Percentiles rank a stretch among this genome's conserved stretches.
phyloP scores from a whole-genome alignment of 1,140 invertebrate species.

The Vollenhovia emeryi region DNA sequence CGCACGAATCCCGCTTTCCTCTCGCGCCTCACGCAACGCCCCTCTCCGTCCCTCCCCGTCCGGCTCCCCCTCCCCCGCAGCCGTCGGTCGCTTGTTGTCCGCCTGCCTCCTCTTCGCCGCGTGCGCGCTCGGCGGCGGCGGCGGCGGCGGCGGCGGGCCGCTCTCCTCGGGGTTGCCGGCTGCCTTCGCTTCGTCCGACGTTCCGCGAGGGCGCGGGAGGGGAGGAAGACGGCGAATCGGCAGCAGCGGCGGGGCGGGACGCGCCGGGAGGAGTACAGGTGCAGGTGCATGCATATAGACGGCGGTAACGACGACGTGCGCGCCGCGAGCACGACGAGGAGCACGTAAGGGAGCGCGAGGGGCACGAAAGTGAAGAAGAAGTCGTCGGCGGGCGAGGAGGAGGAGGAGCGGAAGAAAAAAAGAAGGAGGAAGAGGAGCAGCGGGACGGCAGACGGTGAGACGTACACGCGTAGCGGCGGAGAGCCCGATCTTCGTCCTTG shows the following conservation, averaged over 20 bases:
- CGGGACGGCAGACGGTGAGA: neutral
- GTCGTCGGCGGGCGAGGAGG: too few species aligned
- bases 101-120: constrained; percentile 54
- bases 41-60: neutral
- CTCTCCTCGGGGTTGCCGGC: constrained; percentile 31
- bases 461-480: constrained; percentile 31
- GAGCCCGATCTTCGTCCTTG: too few species aligned
- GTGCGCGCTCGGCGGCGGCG: too few species aligned
- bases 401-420: constrained; percentile 10
- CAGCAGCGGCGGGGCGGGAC: constrained; percentile 1
- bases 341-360: constrained; percentile 14
- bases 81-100: constrained; percentile 1
- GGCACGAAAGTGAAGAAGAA: neutral
- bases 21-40: neutral
- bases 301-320: constrained; percentile 17
- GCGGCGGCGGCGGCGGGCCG: too few species aligned
- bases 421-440: constrained; percentile 2
- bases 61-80: neutral
- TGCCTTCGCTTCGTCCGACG: constrained; percentile 28
- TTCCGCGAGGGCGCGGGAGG: constrained; percentile 3
- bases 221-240: neutral
- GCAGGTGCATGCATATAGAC: constrained; percentile 56
- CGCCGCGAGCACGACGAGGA: neutral
- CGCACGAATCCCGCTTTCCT: neutral
- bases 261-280: constrained; percentile 57